A percentile compares a stretch with the other conserved stretches of the same genome.
phyloP scores from a whole-genome alignment of 1,140 invertebrate species.

The Eupristina koningsbergeri region DNA sequence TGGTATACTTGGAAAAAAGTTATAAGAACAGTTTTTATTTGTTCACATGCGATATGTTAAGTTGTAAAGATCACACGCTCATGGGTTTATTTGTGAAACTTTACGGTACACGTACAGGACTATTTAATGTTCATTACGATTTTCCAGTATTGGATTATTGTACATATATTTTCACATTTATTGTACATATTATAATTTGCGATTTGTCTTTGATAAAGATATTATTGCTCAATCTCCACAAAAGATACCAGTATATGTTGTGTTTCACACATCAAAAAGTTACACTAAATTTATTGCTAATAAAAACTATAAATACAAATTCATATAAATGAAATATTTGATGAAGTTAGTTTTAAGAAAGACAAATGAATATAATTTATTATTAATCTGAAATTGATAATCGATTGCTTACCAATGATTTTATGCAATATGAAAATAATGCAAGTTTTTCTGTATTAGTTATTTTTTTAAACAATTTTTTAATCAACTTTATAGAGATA shows the following conservation, averaged over 20 bases:
- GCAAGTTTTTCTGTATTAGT: neutral
- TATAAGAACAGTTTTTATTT: neutral
- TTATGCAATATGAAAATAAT: neutral
- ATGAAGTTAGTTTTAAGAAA: too few relatives aligned
- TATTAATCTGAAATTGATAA: neutral
- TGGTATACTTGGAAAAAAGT: neutral
- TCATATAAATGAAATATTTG: too few relatives aligned
- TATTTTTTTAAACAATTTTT: neutral
- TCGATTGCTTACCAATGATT: neutral
- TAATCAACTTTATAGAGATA: neutral
- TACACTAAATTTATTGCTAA: neutral
- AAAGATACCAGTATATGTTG: neutral
- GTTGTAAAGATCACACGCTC: conserved; percentile 16
- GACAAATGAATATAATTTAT: too few relatives aligned
- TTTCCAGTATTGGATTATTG: conserved; percentile 36
- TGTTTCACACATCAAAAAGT: neutral
- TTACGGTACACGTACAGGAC: conserved; percentile 15
- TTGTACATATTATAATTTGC: neutral
- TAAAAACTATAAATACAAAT: too few relatives aligned
- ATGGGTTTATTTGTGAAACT: conserved; percentile 32
- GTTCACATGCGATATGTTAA: neutral
- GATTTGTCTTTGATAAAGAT: neutral
- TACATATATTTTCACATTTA: too few relatives aligned
- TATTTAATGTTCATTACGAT: conserved; percentile 41
- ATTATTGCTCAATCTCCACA: conserved; percentile 27